Percentiles rank a stretch among this genome's conserved stretches.
Evolutionary conservation across 2,113 vertebrate genomes (phyloP).

Genomic region (Cyprinodon variegatus): DNA sequence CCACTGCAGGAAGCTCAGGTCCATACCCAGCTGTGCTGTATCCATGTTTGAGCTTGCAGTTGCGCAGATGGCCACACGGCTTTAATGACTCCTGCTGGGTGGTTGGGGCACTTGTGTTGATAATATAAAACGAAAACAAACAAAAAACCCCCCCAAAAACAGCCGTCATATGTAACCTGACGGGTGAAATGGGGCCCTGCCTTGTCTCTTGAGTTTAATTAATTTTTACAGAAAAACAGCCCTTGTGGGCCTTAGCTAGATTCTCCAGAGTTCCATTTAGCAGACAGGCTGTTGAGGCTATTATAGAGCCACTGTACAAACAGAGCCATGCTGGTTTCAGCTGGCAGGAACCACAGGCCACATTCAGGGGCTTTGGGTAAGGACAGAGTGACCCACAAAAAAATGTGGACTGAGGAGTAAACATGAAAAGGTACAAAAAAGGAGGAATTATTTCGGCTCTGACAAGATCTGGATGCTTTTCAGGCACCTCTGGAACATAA

Average conservation of each 20-base stretch:
- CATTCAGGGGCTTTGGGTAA: not conserved
- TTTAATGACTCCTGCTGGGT: slow-evolving; percentile 58
- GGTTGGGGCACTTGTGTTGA: slow-evolving; percentile 24
- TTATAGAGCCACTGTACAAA: slow-evolving; percentile 7
- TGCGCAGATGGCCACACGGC: slow-evolving; percentile 29
- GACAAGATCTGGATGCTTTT: too few species aligned
- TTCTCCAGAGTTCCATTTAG: not conserved
- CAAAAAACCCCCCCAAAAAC: slow-evolving; percentile 16
- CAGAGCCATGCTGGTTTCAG: slow-evolving; percentile 5
- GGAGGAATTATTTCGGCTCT: not conserved
- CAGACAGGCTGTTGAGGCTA: not conserved
- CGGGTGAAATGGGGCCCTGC: slow-evolving; percentile 8
- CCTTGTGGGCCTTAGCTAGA: not conserved
- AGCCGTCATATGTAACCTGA: slow-evolving; percentile 21
- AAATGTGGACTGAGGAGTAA: not conserved
- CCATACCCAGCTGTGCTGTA: slow-evolving; percentile 26
- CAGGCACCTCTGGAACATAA: not conserved
- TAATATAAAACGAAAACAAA: slow-evolving; percentile 53
- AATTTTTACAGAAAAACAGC: slow-evolving; percentile 15
- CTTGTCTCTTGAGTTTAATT: slow-evolving; percentile 41
- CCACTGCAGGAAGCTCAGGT: slow-evolving; percentile 5
- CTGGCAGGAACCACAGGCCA: not conserved
- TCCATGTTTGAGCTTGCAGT: slow-evolving; percentile 25
- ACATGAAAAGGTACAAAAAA: not conserved
- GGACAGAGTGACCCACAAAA: not conserved